Conservation (phyloP, 92 coral and sea anemone genomes). For the Hydrozoanthus gracilis region DNA sequence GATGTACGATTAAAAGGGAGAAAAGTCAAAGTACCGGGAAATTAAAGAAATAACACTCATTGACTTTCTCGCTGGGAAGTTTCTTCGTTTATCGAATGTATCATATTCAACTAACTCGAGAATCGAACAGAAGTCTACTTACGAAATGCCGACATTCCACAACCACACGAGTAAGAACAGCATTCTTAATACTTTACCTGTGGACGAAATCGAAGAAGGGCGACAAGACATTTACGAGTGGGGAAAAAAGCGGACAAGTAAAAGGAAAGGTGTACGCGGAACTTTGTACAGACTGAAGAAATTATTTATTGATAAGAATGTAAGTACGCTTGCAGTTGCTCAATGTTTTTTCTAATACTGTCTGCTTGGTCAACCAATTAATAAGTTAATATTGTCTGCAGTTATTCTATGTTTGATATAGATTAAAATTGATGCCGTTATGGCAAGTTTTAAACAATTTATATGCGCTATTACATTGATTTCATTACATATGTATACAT, state of each 20-base stretch:
- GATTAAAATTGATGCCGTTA: no score
- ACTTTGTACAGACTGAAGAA: slow-evolving; percentile 78
- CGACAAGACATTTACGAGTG: slow-evolving; percentile 87
- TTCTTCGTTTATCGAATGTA: not conserved
- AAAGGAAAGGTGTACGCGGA: slow-evolving; percentile 86
- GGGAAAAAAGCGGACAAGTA: slow-evolving; percentile 76
- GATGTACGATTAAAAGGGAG: not conserved
- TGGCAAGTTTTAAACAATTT: no score
- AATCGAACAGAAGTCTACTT: no score
- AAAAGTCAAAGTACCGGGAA: not conserved
- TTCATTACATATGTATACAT: no score
- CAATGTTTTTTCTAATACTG: not conserved
- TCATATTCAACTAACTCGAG: no score
- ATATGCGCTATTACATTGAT: no score
- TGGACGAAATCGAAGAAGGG: slow-evolving; percentile 86
- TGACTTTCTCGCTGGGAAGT: not conserved
- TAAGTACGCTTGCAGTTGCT: slow-evolving; percentile 49
- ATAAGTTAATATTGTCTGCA: no score
- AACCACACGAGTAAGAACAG: slow-evolving; percentile 68
- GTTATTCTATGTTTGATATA: not conserved
- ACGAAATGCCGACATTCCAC: slow-evolving; percentile 45
- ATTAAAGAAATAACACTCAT: not conserved
- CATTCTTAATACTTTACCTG: slow-evolving; percentile 67
- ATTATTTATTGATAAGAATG: slow-evolving; percentile 87
- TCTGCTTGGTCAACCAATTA: not conserved